Percentiles rank a stretch among this genome's conserved stretches.
phyloP scores from a whole-genome alignment of 2,113 vertebrate genomes.

The Trichomycterus rosablanca region DNA sequence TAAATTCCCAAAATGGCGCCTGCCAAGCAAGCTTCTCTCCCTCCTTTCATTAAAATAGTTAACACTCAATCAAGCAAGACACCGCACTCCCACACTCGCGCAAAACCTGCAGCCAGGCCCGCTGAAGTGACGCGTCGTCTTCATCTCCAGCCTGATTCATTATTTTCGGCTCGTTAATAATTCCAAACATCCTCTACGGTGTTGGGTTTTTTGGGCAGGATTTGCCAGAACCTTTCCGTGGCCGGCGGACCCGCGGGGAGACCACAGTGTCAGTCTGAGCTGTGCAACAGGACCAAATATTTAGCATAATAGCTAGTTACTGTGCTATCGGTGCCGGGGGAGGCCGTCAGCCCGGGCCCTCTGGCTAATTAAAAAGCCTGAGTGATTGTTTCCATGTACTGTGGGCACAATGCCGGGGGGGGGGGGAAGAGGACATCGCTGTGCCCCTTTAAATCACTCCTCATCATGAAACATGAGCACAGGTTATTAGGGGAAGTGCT shows the following conservation, averaged over 20 bases:
- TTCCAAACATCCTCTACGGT: conserved; percentile 10
- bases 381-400: conserved; percentile 63
- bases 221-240: conserved; percentile 40
- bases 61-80: conserved; percentile 35
- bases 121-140: conserved; percentile 15
- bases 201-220: conserved; percentile 18
- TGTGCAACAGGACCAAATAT: conserved; percentile 66
- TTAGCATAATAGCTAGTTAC: conserved; percentile 69
- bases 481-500: conserved; percentile 53
- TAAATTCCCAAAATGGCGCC: conserved; percentile 10
- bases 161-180: conserved; percentile 35
- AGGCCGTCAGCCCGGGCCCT: conserved; percentile 60
- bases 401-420: conserved; percentile 48
- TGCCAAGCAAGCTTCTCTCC: conserved; percentile 35
- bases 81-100: conserved; percentile 1
- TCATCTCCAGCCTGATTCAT: conserved; percentile 20
- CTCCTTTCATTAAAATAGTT: conserved; percentile 35
- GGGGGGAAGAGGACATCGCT: background rate
- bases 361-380: conserved; percentile 65
- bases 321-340: conserved; percentile 54
- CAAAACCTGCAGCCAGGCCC: conserved; percentile 6
- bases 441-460: conserved; percentile 66
- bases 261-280: conserved; percentile 47
- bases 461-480: conserved; percentile 53
- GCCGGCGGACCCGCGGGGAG: conserved; percentile 48